Percentiles rank a stretch among this genome's conserved stretches.
These are phyloP conservation scores for Cirrhinus mrigala DNA, from an alignment of 2,797 vertebrate species.

Conservation along the genomic window DNA sequence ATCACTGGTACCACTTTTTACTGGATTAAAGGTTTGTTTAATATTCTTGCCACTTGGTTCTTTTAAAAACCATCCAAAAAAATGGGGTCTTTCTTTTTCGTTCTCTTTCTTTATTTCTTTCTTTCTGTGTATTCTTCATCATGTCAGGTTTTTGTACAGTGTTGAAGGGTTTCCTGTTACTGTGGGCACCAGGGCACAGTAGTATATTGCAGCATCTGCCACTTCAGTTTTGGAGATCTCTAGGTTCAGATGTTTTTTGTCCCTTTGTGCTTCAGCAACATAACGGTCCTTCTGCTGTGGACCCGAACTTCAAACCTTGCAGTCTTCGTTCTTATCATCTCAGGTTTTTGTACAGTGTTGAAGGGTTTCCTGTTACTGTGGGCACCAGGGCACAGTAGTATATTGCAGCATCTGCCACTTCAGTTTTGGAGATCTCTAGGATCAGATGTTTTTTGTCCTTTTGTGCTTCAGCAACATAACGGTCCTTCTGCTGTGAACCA, in stretches of 20 bases:
- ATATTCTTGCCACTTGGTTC: too few species aligned
- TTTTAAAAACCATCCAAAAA: too few species aligned
- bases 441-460: constrained; percentile 1
- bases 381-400: not conserved
- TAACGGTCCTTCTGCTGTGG: not conserved
- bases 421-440: constrained; percentile 50
- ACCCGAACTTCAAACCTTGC: too few species aligned
- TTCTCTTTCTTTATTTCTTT: too few species aligned
- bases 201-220: not conserved
- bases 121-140: too few species aligned
- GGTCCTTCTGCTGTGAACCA: not conserved
- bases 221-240: not conserved
- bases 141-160: not conserved
- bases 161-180: not conserved
- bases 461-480: not conserved
- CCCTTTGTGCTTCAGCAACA: not conserved
- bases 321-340: not conserved
- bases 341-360: constrained; percentile 35
- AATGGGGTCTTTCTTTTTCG: too few species aligned
- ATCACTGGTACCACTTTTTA: too few species aligned
- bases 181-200: constrained; percentile 18
- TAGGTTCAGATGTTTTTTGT: not conserved
- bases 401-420: constrained; percentile 43
- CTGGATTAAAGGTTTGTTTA: not conserved
- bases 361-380: constrained; percentile 48